A percentile compares a stretch with the other conserved stretches of the same genome.
phyloP scores from a whole-genome alignment of 2,797 vertebrate genomes.

The Paramormyrops hopkinsi region DNA sequence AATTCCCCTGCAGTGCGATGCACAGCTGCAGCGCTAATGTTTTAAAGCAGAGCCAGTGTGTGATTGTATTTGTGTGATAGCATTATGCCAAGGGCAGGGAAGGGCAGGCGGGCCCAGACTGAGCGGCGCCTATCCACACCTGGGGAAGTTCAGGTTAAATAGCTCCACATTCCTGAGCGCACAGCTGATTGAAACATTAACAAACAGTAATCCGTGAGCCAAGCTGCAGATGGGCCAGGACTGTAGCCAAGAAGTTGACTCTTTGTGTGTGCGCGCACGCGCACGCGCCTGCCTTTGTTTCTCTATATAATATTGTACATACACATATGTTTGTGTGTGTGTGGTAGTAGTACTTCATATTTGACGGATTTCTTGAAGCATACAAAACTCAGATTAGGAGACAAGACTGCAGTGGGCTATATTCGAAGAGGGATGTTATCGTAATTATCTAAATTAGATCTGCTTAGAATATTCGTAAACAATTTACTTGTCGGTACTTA shows the following conservation, averaged over 20 bases:
- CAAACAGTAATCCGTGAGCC: constrained; percentile 81
- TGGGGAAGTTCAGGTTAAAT: constrained; percentile 97
- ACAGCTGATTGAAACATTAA: constrained; percentile 97
- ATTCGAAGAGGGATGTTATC: background rate
- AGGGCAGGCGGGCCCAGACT: constrained; percentile 78
- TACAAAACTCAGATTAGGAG: background rate
- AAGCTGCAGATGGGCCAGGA: constrained; percentile 86
- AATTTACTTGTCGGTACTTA: background rate
- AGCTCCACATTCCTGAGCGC: constrained; percentile 85
- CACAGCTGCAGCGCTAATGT: constrained; percentile 72
- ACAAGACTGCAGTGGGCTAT: background rate
- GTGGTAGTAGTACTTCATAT: background rate
- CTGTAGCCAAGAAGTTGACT: constrained; percentile 61
- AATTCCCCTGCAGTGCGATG: constrained; percentile 74
- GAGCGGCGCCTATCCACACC: constrained; percentile 89
- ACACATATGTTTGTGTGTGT: background rate
- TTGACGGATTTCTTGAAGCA: background rate
- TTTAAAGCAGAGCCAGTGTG: constrained; percentile 59
- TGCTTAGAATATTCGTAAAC: background rate
- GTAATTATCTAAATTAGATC: background rate
- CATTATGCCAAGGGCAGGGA: constrained; percentile 81
- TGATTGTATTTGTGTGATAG: constrained; percentile 81
- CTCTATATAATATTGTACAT: background rate
- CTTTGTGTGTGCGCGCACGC: constrained; percentile 29
- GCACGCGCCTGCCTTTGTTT: background rate